phyloP scores from a whole-genome alignment of 2,888 invertebrate genomes.

The Cantharis rufa region DNA sequence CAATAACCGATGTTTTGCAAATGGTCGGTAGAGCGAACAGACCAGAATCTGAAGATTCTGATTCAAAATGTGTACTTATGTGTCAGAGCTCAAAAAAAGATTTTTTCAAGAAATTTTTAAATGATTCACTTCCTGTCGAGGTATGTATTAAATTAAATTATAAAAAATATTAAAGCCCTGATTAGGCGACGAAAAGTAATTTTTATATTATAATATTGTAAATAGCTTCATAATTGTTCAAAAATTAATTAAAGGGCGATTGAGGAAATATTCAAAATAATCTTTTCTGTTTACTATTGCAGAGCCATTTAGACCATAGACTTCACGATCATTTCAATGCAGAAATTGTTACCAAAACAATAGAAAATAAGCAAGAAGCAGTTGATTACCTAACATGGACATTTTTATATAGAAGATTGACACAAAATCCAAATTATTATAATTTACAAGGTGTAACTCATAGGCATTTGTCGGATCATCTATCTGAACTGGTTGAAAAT shows the following conservation, averaged over 20 bases:
- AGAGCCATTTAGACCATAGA: slow-evolving; percentile 96
- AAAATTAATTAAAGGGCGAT: background rate
- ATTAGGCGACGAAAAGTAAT: no score
- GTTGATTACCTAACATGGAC: slow-evolving; percentile 99
- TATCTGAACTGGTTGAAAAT: slow-evolving; percentile 96
- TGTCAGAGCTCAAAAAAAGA: slow-evolving; percentile 98
- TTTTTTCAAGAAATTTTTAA: slow-evolving; percentile 97
- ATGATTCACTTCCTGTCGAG: slow-evolving; percentile 95
- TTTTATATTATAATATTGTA: no score
- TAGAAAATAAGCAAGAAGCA: slow-evolving; percentile 99
- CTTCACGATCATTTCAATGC: slow-evolving; percentile 99
- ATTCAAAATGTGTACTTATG: slow-evolving; percentile 93
- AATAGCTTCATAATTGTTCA: background rate
- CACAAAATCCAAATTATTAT: slow-evolving; percentile 99
- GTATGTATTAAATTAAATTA: slow-evolving; percentile 48
- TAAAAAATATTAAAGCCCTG: no score
- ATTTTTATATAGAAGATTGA: slow-evolving; percentile 92
- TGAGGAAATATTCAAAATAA: background rate
- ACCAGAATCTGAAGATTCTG: slow-evolving; percentile 82
- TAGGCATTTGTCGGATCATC: slow-evolving; percentile 94
- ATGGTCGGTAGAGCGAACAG: slow-evolving; percentile 97
- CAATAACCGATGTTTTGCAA: slow-evolving; percentile 94
- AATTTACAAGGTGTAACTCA: slow-evolving; percentile 96
- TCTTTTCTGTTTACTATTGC: slow-evolving; percentile 40
- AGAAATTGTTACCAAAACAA: slow-evolving; percentile 98